Evolutionary conservation across 64 coral and sea anemone species (phyloP), one percentile per base, ranked within the genome.

Genomic region (Porites lutea): DNA sequence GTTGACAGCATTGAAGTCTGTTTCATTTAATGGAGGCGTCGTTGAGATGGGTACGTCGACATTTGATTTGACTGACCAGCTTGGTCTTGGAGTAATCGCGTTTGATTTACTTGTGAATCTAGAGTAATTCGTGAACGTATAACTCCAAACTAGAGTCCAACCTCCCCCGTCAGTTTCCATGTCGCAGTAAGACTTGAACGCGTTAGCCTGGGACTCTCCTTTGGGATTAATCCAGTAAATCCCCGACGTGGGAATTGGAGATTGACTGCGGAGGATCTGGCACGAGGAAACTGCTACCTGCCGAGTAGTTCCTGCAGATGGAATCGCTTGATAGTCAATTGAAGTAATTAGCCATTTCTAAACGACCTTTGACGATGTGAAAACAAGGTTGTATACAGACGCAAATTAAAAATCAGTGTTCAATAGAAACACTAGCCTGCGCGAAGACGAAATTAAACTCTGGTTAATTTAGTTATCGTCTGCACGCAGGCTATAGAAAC

Each of bases 1-100:
- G 20, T 90, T 66, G 61, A 96, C 87, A 27, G 95, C 95, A 6
- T 91, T 87, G 52, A 69, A 86, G 21, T 92, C 90, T 59, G 74
- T 87, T 88, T 96, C 95, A 27, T 71, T 87, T 14, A 92, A n/a
- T 20, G 91, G 91, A 8, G 69, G 62, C 4, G 21, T 77, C 2
- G 52, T 64, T 2, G 79, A 88, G 60, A 83, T 50, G 9, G 59
- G 2, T 16, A 87, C 85, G 52, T 87, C 71, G 5, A 43, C 67
- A 4, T 18, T 19, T 1, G 2, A 2, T 6, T 15, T 47, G 3
- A 18, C 54, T 37, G 7, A 50, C 85, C 85, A 87, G 47, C 55
- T 60, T 18, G 85, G 85, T 57, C 49, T 75, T 72, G 85, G 85
- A 9, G 85, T 87, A 12, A 73, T 50, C 22, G 85, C 68, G 46